These are phyloP conservation scores for Anodontia alba DNA, from an alignment of 2,888 invertebrate species.

Conservation along the genomic window DNA sequence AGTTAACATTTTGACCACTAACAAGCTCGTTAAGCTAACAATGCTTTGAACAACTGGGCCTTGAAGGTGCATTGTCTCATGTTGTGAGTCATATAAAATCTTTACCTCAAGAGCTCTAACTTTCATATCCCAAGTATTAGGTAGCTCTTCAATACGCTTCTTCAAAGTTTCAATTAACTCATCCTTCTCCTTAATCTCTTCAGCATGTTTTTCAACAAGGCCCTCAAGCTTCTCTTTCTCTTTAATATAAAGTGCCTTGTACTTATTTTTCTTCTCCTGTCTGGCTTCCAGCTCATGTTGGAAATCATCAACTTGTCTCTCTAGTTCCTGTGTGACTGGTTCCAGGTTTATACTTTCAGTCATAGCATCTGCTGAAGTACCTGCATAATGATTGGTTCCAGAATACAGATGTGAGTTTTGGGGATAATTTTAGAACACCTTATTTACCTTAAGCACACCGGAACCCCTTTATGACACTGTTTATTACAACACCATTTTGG, in stretches of 20 bases:
- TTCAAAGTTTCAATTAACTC: conserved; percentile 61
- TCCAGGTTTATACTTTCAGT: conserved; percentile 3
- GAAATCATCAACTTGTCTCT: conserved; percentile 49
- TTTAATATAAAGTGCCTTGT: conserved; percentile 65
- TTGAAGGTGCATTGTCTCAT: too few relatives aligned
- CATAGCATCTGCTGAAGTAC: neutral
- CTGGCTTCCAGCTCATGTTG: conserved; percentile 58
- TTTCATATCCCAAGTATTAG: conserved; percentile 57
- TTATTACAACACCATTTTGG: too few relatives aligned
- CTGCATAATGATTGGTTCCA: too few relatives aligned
- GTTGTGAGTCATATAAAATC: too few relatives aligned
- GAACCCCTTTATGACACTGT: too few relatives aligned
- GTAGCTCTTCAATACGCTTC: conserved; percentile 45
- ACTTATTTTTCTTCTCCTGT: conserved; percentile 71
- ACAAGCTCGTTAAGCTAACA: too few relatives aligned
- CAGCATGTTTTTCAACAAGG: conserved; percentile 58
- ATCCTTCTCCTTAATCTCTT: conserved; percentile 63
- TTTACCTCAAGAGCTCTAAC: conserved; percentile 63
- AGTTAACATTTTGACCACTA: too few relatives aligned
- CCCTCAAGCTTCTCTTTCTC: conserved; percentile 64
- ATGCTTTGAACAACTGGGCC: too few relatives aligned
- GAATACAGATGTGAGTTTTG: neutral
- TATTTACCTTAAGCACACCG: too few relatives aligned
- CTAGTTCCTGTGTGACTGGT: conserved; percentile 32
- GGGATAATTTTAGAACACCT: too few relatives aligned